Conservation (phyloP, 2,888 invertebrate species). For the Cephus runcator region DNA sequence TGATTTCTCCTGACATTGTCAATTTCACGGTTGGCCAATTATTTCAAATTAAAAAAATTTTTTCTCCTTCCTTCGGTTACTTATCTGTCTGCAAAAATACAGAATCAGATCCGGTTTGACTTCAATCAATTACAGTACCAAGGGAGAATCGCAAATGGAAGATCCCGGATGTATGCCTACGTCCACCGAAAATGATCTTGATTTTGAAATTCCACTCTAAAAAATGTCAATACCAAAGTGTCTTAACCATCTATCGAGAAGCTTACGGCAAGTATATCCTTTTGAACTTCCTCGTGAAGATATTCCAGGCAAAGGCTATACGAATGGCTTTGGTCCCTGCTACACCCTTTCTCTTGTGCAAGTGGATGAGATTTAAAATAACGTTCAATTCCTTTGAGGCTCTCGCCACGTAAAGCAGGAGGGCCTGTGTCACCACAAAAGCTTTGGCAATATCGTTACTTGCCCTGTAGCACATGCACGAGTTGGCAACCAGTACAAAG, state of each 20-base stretch:
- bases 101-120: neutral
- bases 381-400: slow-evolving; percentile 10
- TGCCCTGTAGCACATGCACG: neutral
- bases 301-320: neutral
- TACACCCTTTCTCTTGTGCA: neutral
- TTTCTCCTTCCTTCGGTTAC: neutral
- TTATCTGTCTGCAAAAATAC: neutral
- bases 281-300: neutral
- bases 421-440: neutral
- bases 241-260: neutral
- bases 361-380: slow-evolving; percentile 27
- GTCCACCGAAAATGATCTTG: neutral
- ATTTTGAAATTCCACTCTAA: neutral
- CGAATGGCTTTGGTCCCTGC: neutral
- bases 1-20: neutral
- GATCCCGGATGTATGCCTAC: neutral
- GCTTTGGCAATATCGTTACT: slow-evolving; percentile 1
- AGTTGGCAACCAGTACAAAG: neutral
- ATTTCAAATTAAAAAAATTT: neutral
- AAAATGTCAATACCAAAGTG: neutral
- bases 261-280: neutral
- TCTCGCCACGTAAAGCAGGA: neutral
- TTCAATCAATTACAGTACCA: neutral
- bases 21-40: neutral
- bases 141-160: neutral